Evolutionary conservation across 2,113 vertebrate species (phyloP).

Genomic region (Labeo rohita): DNA sequence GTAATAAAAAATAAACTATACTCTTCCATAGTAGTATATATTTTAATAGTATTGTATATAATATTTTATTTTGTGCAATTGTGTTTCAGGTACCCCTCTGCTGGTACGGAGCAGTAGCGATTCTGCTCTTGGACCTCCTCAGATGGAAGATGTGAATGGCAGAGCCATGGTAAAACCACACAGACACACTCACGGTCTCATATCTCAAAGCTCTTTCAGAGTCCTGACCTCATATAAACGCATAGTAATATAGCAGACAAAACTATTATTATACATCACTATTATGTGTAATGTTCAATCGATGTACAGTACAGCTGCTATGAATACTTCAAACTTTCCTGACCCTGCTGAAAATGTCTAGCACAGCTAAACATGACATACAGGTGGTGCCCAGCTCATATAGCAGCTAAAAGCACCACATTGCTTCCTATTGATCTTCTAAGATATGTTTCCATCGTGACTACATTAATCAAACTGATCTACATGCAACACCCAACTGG

Average conservation of each 20-base stretch:
- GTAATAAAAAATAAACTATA: no score
- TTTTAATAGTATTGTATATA: background rate
- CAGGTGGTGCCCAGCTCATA: background rate
- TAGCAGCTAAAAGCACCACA: background rate
- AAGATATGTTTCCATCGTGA: background rate
- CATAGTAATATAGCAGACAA: background rate
- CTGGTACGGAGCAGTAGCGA: slow-evolving; percentile 96
- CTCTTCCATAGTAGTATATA: no score
- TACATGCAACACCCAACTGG: background rate
- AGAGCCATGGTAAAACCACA: slow-evolving; percentile 24
- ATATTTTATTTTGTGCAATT: slow-evolving; percentile 12
- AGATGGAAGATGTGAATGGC: slow-evolving; percentile 63
- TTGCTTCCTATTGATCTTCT: background rate
- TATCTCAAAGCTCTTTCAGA: background rate
- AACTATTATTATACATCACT: background rate
- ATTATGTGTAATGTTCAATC: background rate
- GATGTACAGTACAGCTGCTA: background rate
- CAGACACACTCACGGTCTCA: slow-evolving; percentile 24
- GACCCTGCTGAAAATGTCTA: background rate
- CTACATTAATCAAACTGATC: background rate
- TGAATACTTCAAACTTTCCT: background rate
- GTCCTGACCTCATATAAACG: background rate
- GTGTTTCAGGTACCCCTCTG: slow-evolving; percentile 86
- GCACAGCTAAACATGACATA: background rate
- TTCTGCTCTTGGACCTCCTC: slow-evolving; percentile 77